Evolutionary conservation across 2,797 vertebrate species (phyloP).

Genomic region (Borostomias antarcticus): DNA sequence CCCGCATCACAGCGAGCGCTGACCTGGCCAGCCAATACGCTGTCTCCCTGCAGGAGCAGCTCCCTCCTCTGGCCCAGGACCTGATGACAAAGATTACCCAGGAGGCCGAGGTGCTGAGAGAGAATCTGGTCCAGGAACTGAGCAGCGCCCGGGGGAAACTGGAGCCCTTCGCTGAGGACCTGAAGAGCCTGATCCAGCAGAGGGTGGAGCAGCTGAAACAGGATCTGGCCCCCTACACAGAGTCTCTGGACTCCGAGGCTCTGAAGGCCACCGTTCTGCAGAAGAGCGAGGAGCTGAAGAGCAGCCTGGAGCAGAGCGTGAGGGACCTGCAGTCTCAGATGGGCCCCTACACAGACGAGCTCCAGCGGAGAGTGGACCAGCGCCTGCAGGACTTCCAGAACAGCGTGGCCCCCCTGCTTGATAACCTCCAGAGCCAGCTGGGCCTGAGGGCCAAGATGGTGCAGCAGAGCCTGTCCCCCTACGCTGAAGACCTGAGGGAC

Average conservation of each 20-base stretch:
- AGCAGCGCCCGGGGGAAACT: constrained; percentile 52
- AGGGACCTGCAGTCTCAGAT: constrained; percentile 73
- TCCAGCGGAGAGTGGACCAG: constrained; percentile 73
- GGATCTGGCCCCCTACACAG: constrained; percentile 69
- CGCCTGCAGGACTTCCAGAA: constrained; percentile 73
- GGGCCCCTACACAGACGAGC: constrained; percentile 73
- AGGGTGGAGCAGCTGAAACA: constrained; percentile 72
- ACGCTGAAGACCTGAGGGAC: constrained; percentile 75
- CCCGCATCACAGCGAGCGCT: constrained; percentile 69
- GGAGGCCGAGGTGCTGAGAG: constrained; percentile 69
- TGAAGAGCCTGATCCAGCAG: constrained; percentile 71
- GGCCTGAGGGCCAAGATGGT: constrained; percentile 64
- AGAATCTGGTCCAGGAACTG: constrained; percentile 65
- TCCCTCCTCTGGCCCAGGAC: constrained; percentile 67
- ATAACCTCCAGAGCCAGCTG: constrained; percentile 69
- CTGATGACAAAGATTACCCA: constrained; percentile 69
- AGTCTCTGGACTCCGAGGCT: constrained; percentile 70
- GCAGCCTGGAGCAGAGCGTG: constrained; percentile 70
- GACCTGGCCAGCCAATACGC: constrained; percentile 70
- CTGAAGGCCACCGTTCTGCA: constrained; percentile 68
- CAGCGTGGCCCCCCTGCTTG: constrained; percentile 64
- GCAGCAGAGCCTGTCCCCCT: constrained; percentile 75
- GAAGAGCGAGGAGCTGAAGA: constrained; percentile 74
- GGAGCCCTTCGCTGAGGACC: constrained; percentile 72
- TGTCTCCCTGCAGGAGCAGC: constrained; percentile 62